These are phyloP conservation scores for Nipponia nippon DNA, from an alignment of 2,113 vertebrate species.

Conservation along the genomic window DNA sequence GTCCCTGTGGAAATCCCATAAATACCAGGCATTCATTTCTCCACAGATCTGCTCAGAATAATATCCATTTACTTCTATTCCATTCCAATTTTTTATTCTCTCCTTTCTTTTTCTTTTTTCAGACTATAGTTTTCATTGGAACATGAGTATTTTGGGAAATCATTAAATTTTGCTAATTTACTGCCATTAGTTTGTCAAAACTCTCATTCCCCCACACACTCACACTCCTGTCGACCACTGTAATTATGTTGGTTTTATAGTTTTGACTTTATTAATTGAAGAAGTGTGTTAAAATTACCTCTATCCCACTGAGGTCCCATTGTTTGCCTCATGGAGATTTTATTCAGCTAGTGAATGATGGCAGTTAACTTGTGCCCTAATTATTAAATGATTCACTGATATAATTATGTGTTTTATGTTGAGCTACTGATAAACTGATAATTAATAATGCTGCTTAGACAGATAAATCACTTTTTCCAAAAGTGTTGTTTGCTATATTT, in stretches of 20 bases:
- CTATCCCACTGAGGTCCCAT: not conserved
- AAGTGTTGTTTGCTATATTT: not conserved
- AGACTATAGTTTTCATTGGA: not conserved
- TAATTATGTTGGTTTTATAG: constrained; percentile 6
- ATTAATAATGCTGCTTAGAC: constrained; percentile 5
- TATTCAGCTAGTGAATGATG: constrained; percentile 1
- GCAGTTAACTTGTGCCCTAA: constrained; percentile 33
- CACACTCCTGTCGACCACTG: not conserved
- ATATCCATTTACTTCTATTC: not conserved
- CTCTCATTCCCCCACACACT: not conserved
- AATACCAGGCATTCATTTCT: not conserved
- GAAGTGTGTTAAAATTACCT: constrained; percentile 34
- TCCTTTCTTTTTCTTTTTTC: not conserved
- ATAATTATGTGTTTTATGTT: constrained; percentile 30
- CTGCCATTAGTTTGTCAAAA: not conserved
- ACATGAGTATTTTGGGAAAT: not conserved
- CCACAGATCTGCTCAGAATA: not conserved
- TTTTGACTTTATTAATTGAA: constrained; percentile 40
- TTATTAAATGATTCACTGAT: constrained; percentile 40
- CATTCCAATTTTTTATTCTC: not conserved
- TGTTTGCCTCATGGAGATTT: constrained; percentile 10
- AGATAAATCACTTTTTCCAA: constrained; percentile 22
- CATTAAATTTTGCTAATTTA: constrained; percentile 3
- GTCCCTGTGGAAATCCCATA: not conserved
- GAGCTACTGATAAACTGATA: constrained; percentile 15